Evolutionary conservation across 2,797 vertebrate genomes (phyloP).

Genomic region (Coregonus sp.): DNA sequence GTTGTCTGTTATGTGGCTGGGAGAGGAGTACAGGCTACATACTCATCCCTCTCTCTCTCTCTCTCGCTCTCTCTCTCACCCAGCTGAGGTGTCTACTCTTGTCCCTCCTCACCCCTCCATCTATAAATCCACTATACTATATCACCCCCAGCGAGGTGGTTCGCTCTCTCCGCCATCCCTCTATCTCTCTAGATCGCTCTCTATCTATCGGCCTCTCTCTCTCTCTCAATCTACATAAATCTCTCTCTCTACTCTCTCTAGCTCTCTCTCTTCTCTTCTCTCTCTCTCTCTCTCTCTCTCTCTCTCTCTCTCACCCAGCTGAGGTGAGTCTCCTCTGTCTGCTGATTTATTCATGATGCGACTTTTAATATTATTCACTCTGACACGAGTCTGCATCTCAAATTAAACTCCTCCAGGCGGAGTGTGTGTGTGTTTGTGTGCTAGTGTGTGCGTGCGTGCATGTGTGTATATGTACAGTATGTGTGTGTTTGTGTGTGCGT

Average conservation of each 20-base stretch:
- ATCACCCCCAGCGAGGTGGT: slow-evolving; percentile 54
- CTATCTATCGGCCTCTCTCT: too few species aligned
- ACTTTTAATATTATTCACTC: slow-evolving; percentile 82
- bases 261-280: slow-evolving; percentile 2
- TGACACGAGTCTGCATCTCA: slow-evolving; percentile 78
- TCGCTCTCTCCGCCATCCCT: slow-evolving; percentile 53
- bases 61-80: neutral
- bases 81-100: neutral
- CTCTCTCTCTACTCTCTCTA: slow-evolving; percentile 43
- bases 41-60: too few species aligned
- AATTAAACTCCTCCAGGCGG: slow-evolving; percentile 77
- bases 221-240: too few species aligned
- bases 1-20: slow-evolving; percentile 18
- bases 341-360: slow-evolving; percentile 80
- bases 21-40: neutral
- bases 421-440: slow-evolving; percentile 48
- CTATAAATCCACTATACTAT: too few species aligned
- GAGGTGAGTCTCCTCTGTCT: slow-evolving; percentile 71
- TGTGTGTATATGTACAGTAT: slow-evolving; percentile 10
- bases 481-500: slow-evolving; percentile 7
- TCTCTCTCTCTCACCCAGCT: slow-evolving; percentile 18
- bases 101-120: neutral
- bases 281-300: neutral
- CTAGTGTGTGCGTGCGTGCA: slow-evolving; percentile 8
- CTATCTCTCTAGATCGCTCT: too few species aligned